phyloP scores from a whole-genome alignment of 2,888 invertebrate species.

The Tetranychus truncatus region DNA sequence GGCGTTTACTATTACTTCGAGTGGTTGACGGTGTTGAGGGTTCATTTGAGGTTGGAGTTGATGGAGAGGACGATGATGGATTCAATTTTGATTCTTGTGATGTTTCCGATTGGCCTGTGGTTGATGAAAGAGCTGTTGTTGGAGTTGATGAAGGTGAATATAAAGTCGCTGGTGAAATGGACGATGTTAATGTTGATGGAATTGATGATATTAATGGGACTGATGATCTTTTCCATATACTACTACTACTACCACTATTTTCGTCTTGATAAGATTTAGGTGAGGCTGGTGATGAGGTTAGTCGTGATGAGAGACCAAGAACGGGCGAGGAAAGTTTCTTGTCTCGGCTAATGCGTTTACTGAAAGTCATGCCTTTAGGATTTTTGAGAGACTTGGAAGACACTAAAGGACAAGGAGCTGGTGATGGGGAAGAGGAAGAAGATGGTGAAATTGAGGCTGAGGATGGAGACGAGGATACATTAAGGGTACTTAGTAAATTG shows the following conservation, averaged over 20 bases:
- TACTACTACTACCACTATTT: not conserved
- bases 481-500: not conserved
- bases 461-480: not conserved
- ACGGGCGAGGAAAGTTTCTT: conserved; percentile 6
- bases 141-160: not conserved
- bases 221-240: not conserved
- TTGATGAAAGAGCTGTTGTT: not conserved
- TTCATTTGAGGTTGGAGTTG: not conserved
- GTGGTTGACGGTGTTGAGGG: not conserved
- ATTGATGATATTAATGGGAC: not conserved
- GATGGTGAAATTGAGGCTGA: not conserved
- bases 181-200: not conserved
- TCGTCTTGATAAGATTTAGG: not conserved
- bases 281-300: not conserved
- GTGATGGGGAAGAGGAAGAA: not conserved
- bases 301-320: not conserved
- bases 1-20: conserved; percentile 7
- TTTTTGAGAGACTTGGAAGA: conserved; percentile 12
- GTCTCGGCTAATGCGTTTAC: not conserved
- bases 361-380: conserved; percentile 11
- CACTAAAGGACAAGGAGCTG: not conserved
- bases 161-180: not conserved
- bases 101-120: not conserved
- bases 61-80: not conserved
- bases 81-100: not conserved